Base-by-base conservation (phyloP, 2,113 vertebrate species). In the Pachycephala philippinensis region DNA sequence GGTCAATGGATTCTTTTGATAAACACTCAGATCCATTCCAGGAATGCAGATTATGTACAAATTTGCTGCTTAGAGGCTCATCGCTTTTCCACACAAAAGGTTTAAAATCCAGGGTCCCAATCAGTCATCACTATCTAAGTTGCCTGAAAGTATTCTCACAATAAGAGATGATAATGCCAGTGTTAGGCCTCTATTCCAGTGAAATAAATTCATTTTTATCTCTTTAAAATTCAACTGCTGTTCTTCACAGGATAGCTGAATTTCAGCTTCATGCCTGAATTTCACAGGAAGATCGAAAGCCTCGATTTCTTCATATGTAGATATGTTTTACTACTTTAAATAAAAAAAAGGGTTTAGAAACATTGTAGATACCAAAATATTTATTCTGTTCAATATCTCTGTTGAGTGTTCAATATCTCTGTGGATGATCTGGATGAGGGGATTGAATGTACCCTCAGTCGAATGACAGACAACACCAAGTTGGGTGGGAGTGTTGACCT, bases 401-500 rank as follows among this genome's bases (percentile, higher is more conserved):
- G 2, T 57, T 57, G 37, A 33, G 18, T 65, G 8, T 65, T 81
- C 22, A 33, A 0, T 57, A 8, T 37, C 18, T 57, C 37, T 19
- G 33, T 52, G 39, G 18, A 24, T 74, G 13, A 19, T 50, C 18
- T 65, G 22, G 17, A 19, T 88, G 22, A 57, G 31, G 10, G 7
- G 6, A 28, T 72, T 40, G 27, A 37, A 20, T 49, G 21, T 64
- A 14, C 4, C 8, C 24, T 54, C 30, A 54, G n/a, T 11, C 35
- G 18, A 31, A 50, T 71, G 8, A 8, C 3, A 21, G 35, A 61
- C 3, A 28, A 2, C 30, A 65, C 35, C 5, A 23, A 15, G 10
- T 1, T 49, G 20, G 2, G 10, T 30, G 15, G 6, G n/a, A n/a
- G 24, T 40, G 24, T 2, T n/a, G 13, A 12, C 1, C 12, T 49